Evolutionary conservation across 2,113 vertebrate species (phyloP).

Genomic region (Megaleporinus macrocephalus): DNA sequence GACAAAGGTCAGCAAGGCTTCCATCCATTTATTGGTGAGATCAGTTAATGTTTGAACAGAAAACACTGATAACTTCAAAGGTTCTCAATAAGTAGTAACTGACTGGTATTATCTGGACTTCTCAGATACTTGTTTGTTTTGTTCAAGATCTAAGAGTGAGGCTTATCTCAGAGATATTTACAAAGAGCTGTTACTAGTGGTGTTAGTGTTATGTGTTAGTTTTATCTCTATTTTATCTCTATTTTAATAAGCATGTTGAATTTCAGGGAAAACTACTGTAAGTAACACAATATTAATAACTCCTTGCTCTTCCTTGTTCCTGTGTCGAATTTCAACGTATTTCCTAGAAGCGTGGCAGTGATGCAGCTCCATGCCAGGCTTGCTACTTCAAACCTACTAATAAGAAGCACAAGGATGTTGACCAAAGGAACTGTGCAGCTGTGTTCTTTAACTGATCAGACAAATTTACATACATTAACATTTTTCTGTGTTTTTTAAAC

Average conservation of each 20-base stretch:
- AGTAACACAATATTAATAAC: not conserved
- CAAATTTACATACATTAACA: not conserved
- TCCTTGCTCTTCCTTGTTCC: not conserved
- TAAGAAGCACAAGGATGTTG: not conserved
- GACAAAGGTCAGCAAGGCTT: constrained; percentile 56
- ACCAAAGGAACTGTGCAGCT: not conserved
- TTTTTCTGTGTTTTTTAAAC: too few species aligned
- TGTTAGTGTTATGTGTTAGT: not conserved
- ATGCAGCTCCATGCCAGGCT: too few species aligned
- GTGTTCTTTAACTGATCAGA: not conserved
- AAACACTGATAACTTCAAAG: constrained; percentile 32
- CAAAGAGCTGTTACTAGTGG: not conserved
- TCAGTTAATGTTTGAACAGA: constrained; percentile 62
- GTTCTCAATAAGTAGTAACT: constrained; percentile 34
- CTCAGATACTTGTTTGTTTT: constrained; percentile 36
- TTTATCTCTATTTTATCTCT: not conserved
- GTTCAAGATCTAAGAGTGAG: constrained; percentile 19
- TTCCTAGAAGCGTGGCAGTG: not conserved
- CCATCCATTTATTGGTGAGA: constrained; percentile 57
- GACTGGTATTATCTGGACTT: constrained; percentile 27
- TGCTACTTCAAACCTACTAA: not conserved
- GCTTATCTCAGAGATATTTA: constrained; percentile 3
- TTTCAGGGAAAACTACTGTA: not conserved
- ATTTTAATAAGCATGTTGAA: not conserved
- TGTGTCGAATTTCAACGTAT: not conserved